Evolutionary conservation across 1,140 invertebrate genomes (phyloP), one percentile per base, ranked within the genome.

Genomic region (Charaxes varanes): DNA sequence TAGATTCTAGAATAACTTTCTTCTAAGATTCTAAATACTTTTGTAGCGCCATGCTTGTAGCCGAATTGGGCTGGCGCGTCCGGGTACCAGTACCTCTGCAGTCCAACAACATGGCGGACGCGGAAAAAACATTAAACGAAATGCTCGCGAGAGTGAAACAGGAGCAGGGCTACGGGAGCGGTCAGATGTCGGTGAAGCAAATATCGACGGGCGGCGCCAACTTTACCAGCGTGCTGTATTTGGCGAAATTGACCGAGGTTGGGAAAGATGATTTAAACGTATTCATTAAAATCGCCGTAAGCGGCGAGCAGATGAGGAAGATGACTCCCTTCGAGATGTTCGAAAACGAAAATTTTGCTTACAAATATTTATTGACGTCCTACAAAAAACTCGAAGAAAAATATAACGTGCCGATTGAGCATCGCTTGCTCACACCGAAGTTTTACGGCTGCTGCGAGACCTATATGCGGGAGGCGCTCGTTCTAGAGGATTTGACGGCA

Each of bases 261-360:
- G 45, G 13, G 1, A 62, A 48, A 17, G 33, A 53, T 17, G 53
- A 59, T 1, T 16, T 76, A 0, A 57, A 59, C 6, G 14, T 78
- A 3, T 78, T 78, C 32, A 56, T 60, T 0, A 78, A 78, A 55
- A 53, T 76, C 0, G 58, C 66, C 0, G 45, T 23, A 2, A 13
- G 67, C 0, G 54, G 58, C 0, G 64, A 78, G 14, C 52, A 54
- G 3, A 45, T 67, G 15, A 38, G 70, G 15, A 4, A 18, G 0
- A 10, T 45, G 8, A 31, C 46, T n/a, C 41, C 46, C 0, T 32
- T 50, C 1, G 21, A 16, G n/a, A 24, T 71, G 2, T 78, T 52
- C 32, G 48, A 62, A 4, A 59, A 43, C 1, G 76, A 80, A 52
- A 46, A 34, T 1, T 41, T 45, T 10, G 50, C 56, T 30, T 80